A percentile compares a stretch with the other conserved stretches of the same genome.
Conservation (phyloP, 2,888 invertebrate species). For the Eurytoma adleriae region DNA sequence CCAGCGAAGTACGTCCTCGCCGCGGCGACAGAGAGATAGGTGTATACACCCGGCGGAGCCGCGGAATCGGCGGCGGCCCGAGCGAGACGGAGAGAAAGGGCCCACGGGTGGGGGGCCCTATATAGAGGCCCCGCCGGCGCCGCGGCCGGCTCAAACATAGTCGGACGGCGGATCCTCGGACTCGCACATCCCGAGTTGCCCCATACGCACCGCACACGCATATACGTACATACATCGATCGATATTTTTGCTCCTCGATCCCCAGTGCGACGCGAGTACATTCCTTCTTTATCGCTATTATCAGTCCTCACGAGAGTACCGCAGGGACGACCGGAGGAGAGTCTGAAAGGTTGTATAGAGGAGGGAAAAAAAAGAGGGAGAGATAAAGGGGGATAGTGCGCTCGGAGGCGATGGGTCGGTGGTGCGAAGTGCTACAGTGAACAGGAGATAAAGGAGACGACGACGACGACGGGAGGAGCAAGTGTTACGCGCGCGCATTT, state of each 20-base stretch:
- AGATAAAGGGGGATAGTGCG: slow-evolving; percentile 7
- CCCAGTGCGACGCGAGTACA: not conserved
- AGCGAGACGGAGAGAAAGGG: slow-evolving; percentile 24
- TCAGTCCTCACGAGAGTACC: too few relatives aligned
- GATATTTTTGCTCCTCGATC: not conserved
- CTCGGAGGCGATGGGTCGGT: slow-evolving; percentile 47
- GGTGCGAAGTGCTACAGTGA: slow-evolving; percentile 55
- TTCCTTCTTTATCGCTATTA: not conserved
- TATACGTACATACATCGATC: not conserved
- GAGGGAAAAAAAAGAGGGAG: too few relatives aligned
- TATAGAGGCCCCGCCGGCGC: slow-evolving; percentile 53
- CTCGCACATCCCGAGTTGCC: slow-evolving; percentile 16
- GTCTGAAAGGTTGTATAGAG: not conserved
- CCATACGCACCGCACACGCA: not conserved
- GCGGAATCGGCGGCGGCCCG: not conserved
- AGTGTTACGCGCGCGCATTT: not conserved
- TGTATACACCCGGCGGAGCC: not conserved
- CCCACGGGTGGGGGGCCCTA: slow-evolving; percentile 53
- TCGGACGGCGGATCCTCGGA: slow-evolving; percentile 51
- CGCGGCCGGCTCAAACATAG: slow-evolving; percentile 47
- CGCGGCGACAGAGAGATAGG: not conserved
- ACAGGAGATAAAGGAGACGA: not conserved
- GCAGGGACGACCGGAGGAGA: not conserved
- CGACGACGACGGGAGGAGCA: slow-evolving; percentile 9
- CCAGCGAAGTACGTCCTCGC: slow-evolving; percentile 25